These are phyloP conservation scores for Argynnis bischoffii DNA, from an alignment of 2,888 invertebrate species.

Conservation along the genomic window DNA sequence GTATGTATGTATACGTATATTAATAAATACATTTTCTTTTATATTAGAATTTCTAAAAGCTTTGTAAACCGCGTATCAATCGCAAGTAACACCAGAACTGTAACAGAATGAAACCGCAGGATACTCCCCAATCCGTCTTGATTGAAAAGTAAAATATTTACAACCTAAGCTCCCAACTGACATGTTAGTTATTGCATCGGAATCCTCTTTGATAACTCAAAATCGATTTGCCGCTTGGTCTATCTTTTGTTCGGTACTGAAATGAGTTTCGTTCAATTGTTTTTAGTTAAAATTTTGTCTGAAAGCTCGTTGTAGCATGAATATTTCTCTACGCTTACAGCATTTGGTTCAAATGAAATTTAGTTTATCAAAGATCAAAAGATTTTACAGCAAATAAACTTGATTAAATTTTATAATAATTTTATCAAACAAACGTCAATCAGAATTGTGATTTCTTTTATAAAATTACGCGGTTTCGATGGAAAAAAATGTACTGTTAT, in stretches of 20 bases:
- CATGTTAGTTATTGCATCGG: slow-evolving; percentile 37
- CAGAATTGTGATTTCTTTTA: no score
- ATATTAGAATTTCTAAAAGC: no score
- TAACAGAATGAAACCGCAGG: slow-evolving; percentile 11
- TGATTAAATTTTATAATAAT: no score
- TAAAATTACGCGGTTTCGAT: no score
- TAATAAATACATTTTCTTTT: no score
- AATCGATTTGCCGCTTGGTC: slow-evolving; percentile 30
- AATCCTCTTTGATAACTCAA: slow-evolving; percentile 36
- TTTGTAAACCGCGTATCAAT: not conserved
- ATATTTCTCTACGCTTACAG: not conserved
- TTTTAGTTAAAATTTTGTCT: not conserved
- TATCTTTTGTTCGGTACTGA: slow-evolving; percentile 28
- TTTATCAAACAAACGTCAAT: no score
- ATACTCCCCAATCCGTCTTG: slow-evolving; percentile 23
- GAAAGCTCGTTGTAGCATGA: not conserved
- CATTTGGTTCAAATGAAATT: not conserved
- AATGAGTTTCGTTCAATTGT: slow-evolving; percentile 20
- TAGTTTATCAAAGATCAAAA: no score
- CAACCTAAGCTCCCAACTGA: slow-evolving; percentile 27
- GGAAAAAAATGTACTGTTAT: no score
- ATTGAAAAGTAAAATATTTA: slow-evolving; percentile 38
- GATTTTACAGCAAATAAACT: no score
- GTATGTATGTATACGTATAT: no score
- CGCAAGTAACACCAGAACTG: slow-evolving; percentile 15